Evolutionary conservation across 2,797 vertebrate species (phyloP).

Genomic region (Lagodon rhomboides): DNA sequence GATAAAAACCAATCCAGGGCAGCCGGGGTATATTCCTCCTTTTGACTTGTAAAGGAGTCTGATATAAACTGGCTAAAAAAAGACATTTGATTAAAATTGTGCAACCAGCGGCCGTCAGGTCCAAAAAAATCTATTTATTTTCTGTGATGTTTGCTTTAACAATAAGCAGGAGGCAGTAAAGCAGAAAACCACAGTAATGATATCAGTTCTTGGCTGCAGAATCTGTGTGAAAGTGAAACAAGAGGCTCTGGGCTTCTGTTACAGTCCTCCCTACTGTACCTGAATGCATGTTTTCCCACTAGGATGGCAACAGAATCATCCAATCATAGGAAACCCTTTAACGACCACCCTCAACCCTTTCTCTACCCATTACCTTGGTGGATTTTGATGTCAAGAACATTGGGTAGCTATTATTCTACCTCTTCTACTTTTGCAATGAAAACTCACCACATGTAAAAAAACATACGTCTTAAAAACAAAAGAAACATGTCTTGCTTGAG

Average conservation of each 20-base stretch:
- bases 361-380: no score
- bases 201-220: background rate
- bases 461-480: background rate
- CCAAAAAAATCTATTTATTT: background rate
- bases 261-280: background rate
- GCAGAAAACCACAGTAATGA: background rate
- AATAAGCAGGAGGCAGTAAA: slow-evolving; percentile 14
- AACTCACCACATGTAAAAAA: background rate
- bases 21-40: background rate
- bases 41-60: background rate
- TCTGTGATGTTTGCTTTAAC: background rate
- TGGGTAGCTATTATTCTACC: no score
- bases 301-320: no score
- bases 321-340: no score
- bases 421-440: no score
- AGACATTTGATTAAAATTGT: slow-evolving; percentile 19
- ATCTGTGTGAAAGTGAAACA: background rate
- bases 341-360: no score
- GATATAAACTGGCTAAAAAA: slow-evolving; percentile 23
- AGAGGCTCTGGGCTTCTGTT: background rate
- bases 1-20: slow-evolving; percentile 22
- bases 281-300: no score
- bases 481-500: background rate
- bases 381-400: no score
- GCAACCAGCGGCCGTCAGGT: background rate